A percentile compares a stretch with the other conserved stretches of the same genome.
phyloP scores from a whole-genome alignment of 2,797 vertebrate genomes.

The Coregonus sp. region DNA sequence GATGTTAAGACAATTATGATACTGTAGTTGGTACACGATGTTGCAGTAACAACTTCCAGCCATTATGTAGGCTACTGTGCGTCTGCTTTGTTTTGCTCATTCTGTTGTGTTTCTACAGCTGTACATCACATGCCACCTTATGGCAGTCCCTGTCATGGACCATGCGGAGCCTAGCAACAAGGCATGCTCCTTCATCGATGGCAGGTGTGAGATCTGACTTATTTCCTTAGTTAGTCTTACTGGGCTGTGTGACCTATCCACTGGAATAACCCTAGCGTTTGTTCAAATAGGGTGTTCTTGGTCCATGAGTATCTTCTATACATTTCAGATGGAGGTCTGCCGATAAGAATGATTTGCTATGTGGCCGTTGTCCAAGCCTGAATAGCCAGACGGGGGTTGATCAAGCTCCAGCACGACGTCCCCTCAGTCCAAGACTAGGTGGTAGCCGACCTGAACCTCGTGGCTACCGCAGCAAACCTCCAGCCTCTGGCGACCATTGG shows the following conservation, averaged over 20 bases:
- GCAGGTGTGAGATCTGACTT: too few species aligned
- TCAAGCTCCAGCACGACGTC: neutral
- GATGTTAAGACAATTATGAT: too few species aligned
- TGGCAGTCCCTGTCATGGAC: constrained; percentile 42
- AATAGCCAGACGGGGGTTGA: constrained; percentile 5
- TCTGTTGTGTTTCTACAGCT: constrained; percentile 44
- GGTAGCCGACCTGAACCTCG: constrained; percentile 27
- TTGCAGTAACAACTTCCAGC: too few species aligned
- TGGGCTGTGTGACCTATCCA: neutral
- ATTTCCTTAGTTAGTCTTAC: too few species aligned
- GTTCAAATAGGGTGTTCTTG: neutral
- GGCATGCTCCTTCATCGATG: constrained; percentile 52
- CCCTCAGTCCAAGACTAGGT: constrained; percentile 3
- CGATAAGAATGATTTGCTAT: constrained; percentile 66
- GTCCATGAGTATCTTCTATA: neutral
- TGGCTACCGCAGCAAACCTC: constrained; percentile 35
- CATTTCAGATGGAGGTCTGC: constrained; percentile 64
- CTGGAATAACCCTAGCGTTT: neutral
- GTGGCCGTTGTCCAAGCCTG: constrained; percentile 49
- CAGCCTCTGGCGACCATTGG: neutral
- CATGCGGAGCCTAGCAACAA: constrained; percentile 52
- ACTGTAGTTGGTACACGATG: too few species aligned
- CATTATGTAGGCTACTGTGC: too few species aligned
- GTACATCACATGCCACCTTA: constrained; percentile 68
- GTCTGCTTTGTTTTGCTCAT: too few species aligned